Evolutionary conservation across 2,888 invertebrate genomes (phyloP).

Genomic region (Rugalucina vietnamica): DNA sequence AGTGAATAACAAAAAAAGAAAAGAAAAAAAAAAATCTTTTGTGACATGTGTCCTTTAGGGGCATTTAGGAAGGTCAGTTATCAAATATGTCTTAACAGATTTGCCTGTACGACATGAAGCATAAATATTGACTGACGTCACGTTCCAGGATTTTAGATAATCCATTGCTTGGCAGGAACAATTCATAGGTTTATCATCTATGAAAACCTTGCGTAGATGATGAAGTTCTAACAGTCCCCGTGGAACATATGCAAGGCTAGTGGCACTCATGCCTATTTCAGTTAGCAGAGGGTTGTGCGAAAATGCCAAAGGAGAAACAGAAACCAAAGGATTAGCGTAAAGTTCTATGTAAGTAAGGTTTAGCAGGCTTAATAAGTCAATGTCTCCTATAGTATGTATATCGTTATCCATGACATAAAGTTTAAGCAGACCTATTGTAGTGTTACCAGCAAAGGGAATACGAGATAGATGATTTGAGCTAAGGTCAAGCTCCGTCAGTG

Average conservation of each 20-base stretch:
- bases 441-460: neutral
- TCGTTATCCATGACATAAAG: neutral
- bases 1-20: too few species aligned
- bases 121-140: neutral
- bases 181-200: neutral
- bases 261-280: neutral
- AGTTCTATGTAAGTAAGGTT: neutral
- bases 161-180: neutral
- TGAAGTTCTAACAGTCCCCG: neutral
- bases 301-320: neutral
- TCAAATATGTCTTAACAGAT: neutral
- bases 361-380: neutral
- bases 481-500: neutral
- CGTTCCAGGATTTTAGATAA: neutral
- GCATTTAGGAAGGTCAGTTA: neutral
- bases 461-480: neutral
- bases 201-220: neutral
- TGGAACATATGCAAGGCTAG: neutral
- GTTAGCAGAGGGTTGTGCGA: neutral
- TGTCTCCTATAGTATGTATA: neutral
- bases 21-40: too few species aligned
- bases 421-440: neutral
- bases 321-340: neutral
- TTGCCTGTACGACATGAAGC: neutral
- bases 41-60: too few species aligned